Conservation (phyloP, 2,888 invertebrate genomes). For the Drosophila rellima region DNA sequence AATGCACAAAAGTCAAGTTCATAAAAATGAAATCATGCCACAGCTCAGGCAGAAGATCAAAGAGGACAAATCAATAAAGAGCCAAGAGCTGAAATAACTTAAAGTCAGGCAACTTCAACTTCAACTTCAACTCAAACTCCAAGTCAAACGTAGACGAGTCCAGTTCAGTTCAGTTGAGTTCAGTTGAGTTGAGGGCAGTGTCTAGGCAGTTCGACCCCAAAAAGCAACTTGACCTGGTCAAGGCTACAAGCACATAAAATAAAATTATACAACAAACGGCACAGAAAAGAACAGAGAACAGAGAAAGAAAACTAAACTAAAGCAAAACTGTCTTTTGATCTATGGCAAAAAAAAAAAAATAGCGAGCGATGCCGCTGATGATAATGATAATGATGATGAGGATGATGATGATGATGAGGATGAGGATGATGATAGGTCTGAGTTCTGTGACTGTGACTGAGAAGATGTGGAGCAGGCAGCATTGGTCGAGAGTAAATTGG, state of each 20-base stretch:
- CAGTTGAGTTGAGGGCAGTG: conserved; percentile 19
- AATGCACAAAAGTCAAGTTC: conserved; percentile 76
- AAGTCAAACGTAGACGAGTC: conserved; percentile 7
- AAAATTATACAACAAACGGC: conserved; percentile 76
- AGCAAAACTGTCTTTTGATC: conserved; percentile 83
- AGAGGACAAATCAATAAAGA: conserved; percentile 83
- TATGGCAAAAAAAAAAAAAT: conserved; percentile 61
- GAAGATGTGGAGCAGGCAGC: conserved; percentile 68
- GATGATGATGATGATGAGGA: conserved; percentile 30
- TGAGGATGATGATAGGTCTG: conserved; percentile 50
- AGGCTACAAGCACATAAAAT: conserved; percentile 82
- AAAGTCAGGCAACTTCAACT: conserved; percentile 56
- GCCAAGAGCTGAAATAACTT: conserved; percentile 69
- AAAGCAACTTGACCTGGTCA: conserved; percentile 82
- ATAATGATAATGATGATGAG: conserved; percentile 44
- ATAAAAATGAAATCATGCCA: conserved; percentile 82
- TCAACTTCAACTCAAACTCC: background rate
- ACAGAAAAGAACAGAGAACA: conserved; percentile 10
- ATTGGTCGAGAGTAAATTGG: conserved; percentile 72
- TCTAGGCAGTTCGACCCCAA: conserved; percentile 70
- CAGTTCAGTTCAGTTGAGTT: conserved; percentile 9
- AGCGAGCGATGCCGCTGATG: conserved; percentile 39
- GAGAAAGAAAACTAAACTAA: conserved; percentile 72
- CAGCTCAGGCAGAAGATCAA: conserved; percentile 80
- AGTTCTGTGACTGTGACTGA: conserved; percentile 21